Percentiles rank a stretch among this genome's conserved stretches.
phyloP scores from a whole-genome alignment of 2,888 invertebrate genomes.

The Drosophila helvetica region DNA sequence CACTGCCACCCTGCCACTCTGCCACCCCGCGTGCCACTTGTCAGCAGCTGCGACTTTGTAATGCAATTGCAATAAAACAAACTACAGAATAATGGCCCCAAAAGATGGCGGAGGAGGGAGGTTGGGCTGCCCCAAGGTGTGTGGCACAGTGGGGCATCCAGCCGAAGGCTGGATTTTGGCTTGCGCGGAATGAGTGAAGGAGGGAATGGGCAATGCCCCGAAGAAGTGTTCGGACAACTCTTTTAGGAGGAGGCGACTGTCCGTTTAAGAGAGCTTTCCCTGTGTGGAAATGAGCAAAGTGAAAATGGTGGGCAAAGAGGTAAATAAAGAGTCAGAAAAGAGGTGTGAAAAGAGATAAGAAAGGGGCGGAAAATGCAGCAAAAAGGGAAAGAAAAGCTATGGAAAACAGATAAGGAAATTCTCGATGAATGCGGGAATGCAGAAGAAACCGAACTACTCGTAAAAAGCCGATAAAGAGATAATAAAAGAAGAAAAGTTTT shows the following conservation, averaged over 20 bases:
- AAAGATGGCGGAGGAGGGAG: neutral
- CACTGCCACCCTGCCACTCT: neutral
- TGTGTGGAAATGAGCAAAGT: too few species aligned
- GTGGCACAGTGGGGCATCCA: neutral
- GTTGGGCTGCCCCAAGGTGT: neutral
- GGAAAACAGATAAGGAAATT: neutral
- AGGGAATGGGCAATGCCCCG: neutral
- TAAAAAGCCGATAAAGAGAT: neutral
- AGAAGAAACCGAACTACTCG: neutral
- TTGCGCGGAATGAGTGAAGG: neutral
- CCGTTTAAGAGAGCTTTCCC: too few species aligned
- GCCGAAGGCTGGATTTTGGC: neutral
- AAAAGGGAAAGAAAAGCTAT: neutral
- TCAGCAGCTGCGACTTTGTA: conserved; percentile 53
- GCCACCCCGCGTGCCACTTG: conserved; percentile 15
- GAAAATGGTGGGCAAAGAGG: too few species aligned
- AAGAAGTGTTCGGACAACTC: too few species aligned
- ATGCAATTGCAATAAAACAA: conserved; percentile 60
- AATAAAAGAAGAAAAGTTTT: neutral
- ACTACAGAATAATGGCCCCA: conserved; percentile 36
- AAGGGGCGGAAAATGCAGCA: neutral
- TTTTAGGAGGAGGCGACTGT: too few species aligned
- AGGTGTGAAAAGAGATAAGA: neutral
- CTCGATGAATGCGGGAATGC: neutral
- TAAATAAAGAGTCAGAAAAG: neutral